Evolutionary conservation across 53 echinoderm and acorn worm species (phyloP), one percentile per base, ranked within the genome.

Genomic region (Glandiceps talaboti): DNA sequence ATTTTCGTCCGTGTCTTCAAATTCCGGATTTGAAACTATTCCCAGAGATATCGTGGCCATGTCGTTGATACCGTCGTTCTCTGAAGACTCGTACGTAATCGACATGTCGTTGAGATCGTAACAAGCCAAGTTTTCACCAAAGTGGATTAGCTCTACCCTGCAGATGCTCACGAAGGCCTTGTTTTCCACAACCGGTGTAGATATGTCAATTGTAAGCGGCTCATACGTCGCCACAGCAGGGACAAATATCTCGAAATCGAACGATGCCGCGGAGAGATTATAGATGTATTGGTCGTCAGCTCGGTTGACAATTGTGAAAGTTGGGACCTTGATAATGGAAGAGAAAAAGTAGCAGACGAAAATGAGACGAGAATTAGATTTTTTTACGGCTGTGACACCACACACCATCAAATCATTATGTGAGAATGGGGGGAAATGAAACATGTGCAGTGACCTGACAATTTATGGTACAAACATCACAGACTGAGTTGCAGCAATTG

Each of bases 111-210:
- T 87, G 77, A 79, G 86, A 10, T 76, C 32, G 29, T 81, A 86
- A 76, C 92, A 89, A 78, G 86, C 79, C 33, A 94, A 94, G 81
- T 83, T 78, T 1, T 80, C 78, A 14, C 94, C 88, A 45, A 94
- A 84, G 30, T 78, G 31, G 33, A 81, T 64, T 73, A 91, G 72
- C 72, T 85, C 83, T 28, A 88, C 88, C 0, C 88, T 79, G 73
- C 92, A 92, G 85, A 94, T 83, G 77, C 89, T 90, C 29, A 94
- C 82, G 32, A 94, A 82, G 1, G 92, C 90, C 31, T 77, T 73
- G 73, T 31, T 27, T 74, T 89, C 79, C 0, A 29, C 76, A 20
- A 45, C 27, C 6, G 86, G 90, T 14, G 88, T 84, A 25, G 80
- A 90, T 74, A 94, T 90, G 86, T 88, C 86, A 26, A 94, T 45